Conservation (phyloP, 2,797 vertebrate genomes). For the Eulemur mongoz region DNA sequence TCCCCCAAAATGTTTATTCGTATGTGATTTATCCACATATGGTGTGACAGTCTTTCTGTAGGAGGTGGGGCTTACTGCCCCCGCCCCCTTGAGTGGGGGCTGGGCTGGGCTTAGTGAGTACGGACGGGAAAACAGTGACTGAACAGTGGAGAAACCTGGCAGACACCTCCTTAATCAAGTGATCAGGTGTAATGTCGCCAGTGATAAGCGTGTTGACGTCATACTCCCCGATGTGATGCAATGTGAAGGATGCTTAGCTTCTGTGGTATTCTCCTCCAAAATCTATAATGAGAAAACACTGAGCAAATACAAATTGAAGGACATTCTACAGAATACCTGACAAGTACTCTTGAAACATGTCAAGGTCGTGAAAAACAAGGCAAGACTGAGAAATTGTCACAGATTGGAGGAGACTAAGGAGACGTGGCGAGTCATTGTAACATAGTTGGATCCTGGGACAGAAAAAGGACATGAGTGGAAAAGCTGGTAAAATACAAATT, state of each 20-base stretch:
- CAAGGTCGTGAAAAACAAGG: neutral
- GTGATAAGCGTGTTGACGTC: accelerated
- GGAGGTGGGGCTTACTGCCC: neutral
- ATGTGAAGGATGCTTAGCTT: neutral
- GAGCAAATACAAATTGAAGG: neutral
- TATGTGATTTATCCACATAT: neutral
- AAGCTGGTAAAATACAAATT: neutral
- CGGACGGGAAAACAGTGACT: neutral
- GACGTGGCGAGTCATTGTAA: neutral
- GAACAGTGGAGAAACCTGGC: neutral
- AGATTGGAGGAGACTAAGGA: neutral
- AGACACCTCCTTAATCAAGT: neutral
- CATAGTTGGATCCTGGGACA: neutral
- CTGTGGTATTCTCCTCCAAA: neutral
- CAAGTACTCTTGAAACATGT: neutral
- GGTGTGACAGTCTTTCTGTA: neutral
- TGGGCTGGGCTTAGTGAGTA: neutral
- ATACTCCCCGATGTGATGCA: neutral
- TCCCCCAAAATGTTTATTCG: neutral
- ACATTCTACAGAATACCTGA: neutral
- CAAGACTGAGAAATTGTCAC: neutral
- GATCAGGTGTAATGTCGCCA: neutral
- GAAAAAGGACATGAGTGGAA: neutral
- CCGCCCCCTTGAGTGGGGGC: neutral
- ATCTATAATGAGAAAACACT: neutral